phyloP scores from a whole-genome alignment of 2,113 vertebrate genomes.

The Equus quagga region DNA sequence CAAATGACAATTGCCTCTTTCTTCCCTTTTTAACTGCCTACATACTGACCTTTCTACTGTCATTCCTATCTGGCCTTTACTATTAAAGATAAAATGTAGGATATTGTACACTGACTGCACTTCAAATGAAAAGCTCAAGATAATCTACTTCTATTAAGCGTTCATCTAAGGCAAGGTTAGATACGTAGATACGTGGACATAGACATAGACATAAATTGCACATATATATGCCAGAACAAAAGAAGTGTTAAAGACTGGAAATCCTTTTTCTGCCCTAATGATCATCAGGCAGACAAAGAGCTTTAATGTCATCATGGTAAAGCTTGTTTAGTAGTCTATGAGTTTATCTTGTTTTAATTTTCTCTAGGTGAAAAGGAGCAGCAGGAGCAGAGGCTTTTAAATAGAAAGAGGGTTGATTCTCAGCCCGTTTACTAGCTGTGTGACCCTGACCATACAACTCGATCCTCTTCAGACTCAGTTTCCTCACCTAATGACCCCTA shows the following conservation, averaged over 20 bases:
- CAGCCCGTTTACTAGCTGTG: not conserved
- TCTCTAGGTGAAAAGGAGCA: not conserved
- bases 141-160: not conserved
- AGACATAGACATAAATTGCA: not conserved
- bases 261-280: not conserved
- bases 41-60: not conserved
- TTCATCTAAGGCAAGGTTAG: not conserved
- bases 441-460: not conserved
- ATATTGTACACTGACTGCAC: not conserved
- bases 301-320: not conserved
- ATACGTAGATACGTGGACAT: not conserved
- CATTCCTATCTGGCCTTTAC: not conserved
- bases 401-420: not conserved
- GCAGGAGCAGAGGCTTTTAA: not conserved
- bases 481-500: not conserved
- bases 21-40: not conserved
- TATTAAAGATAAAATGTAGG: constrained; percentile 28
- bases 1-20: not conserved
- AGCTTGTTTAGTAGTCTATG: not conserved
- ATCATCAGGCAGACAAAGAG: not conserved
- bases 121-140: constrained; percentile 15
- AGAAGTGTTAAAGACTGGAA: not conserved
- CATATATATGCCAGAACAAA: not conserved
- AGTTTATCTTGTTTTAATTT: not conserved
- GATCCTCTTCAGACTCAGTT: not conserved